Evolutionary conservation across 2,113 vertebrate species (phyloP), one percentile per base, ranked within the genome.

Genomic region (Corvus moneduloides): DNA sequence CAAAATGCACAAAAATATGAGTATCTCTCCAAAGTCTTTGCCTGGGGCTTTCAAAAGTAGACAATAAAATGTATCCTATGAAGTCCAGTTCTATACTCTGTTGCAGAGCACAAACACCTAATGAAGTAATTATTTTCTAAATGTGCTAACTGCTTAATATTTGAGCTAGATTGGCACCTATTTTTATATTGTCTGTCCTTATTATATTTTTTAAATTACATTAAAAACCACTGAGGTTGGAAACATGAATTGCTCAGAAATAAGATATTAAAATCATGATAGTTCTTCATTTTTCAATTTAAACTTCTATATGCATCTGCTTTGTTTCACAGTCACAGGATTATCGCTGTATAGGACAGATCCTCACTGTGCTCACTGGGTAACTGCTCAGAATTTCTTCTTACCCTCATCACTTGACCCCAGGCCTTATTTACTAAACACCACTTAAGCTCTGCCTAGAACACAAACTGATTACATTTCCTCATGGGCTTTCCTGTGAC

Each of bases 361-460:
- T 63, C 0, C 0, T 55, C 35, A 39, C 7, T 81, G 4, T 72
- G 54, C 52, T 94, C 41, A 33, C 77, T 76, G 73, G 16, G 52
- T 87, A 75, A 71, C 82, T 90, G 30, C 62, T 90, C 72, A 74
- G 72, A 85, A 83, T 71, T 88, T 93, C 55, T 94, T 82, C 72
- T 93, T 92, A 77, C 41, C 32, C 72, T 81, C 87, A 84, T 88
- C 55, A 74, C 85, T 97, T 94, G 92, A 96, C 92, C 87, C 91
- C 75, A 93, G 72, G 35, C 52, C 90, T 92, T 96, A 90, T 88
- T 96, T 96, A 81, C 93, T 85, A 89, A 95, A 94, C 59, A 91
- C 59, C 63, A 91, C 79, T 96, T 91, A 62, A 96, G 72, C n/a
- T 69, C 85, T 92, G 64, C 56, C 75, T 95, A 90, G 79, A 80